A percentile compares a stretch with the other conserved stretches of the same genome.
phyloP scores from a whole-genome alignment of 2,888 invertebrate species.

The Plagiodera versicolora region DNA sequence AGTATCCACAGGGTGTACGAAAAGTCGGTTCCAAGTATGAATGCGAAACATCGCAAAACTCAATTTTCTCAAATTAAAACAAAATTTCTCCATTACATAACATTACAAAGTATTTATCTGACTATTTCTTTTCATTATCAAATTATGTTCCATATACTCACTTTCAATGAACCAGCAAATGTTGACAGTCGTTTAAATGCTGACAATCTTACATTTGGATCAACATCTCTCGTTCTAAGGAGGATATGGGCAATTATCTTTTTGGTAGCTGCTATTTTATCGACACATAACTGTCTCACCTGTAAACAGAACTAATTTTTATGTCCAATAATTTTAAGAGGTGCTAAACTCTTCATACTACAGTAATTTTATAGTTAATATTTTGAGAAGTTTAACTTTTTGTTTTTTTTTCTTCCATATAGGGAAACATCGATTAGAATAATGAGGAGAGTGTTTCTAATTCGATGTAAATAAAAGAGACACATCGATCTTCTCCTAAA shows the following conservation, averaged over 20 bases:
- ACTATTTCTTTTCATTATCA: background rate
- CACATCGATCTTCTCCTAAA: no score
- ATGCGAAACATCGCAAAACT: no score
- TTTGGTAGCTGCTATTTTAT: slow-evolving; percentile 72
- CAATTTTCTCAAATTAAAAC: no score
- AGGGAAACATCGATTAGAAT: no score
- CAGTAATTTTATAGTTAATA: no score
- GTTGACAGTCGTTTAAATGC: slow-evolving; percentile 53
- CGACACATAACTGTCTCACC: slow-evolving; percentile 65
- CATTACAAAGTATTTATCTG: background rate
- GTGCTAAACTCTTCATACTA: no score
- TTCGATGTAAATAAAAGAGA: no score
- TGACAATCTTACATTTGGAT: slow-evolving; percentile 71
- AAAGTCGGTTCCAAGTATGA: no score
- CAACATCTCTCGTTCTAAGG: slow-evolving; percentile 74
- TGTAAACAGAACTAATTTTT: slow-evolving; percentile 20
- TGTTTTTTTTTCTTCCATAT: no score
- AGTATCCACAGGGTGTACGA: no score
- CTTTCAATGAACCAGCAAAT: slow-evolving; percentile 37
- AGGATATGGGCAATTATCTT: slow-evolving; percentile 72
- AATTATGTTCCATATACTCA: slow-evolving; percentile 14
- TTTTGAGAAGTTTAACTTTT: no score
- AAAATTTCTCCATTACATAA: background rate
- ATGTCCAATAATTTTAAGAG: background rate
- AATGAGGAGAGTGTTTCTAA: no score